Conservation (phyloP, 2,113 vertebrate genomes). For the Gobiocypris rarus region DNA sequence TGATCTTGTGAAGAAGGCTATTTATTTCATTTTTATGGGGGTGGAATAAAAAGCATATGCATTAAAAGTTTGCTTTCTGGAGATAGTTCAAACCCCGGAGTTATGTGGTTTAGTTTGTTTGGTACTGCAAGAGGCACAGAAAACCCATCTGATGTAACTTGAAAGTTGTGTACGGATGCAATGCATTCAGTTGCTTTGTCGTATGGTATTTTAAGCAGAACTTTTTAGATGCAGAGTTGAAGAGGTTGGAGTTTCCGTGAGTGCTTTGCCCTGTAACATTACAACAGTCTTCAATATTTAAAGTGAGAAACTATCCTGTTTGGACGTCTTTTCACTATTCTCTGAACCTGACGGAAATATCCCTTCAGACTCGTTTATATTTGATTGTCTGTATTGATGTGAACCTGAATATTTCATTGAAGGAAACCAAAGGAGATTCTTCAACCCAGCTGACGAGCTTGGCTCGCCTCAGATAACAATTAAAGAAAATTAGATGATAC, state of each 20-base stretch:
- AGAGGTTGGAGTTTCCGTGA: constrained; percentile 42
- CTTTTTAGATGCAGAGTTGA: constrained; percentile 28
- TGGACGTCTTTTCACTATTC: constrained; percentile 10
- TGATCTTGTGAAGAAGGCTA: constrained; percentile 22
- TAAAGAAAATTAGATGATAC: not conserved
- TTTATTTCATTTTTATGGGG: constrained; percentile 46
- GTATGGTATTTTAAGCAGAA: constrained; percentile 47
- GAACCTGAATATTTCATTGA: constrained; percentile 30
- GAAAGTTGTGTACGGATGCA: constrained; percentile 51
- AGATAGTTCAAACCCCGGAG: constrained; percentile 21
- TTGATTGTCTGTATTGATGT: constrained; percentile 48
- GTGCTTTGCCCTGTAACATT: constrained; percentile 54
- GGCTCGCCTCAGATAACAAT: not conserved
- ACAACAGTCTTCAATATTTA: constrained; percentile 46
- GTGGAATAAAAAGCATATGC: constrained; percentile 40
- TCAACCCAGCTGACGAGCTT: not conserved
- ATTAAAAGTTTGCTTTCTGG: constrained; percentile 48
- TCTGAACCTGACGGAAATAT: constrained; percentile 7
- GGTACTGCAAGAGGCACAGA: not conserved
- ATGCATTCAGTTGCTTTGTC: constrained; percentile 34
- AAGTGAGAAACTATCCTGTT: constrained; percentile 31
- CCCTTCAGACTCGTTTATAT: constrained; percentile 30
- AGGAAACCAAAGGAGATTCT: constrained; percentile 14
- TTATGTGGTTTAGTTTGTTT: constrained; percentile 19
- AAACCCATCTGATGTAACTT: constrained; percentile 48